phyloP scores from a whole-genome alignment of 2,888 invertebrate species.

The Lasioglossum morio region DNA sequence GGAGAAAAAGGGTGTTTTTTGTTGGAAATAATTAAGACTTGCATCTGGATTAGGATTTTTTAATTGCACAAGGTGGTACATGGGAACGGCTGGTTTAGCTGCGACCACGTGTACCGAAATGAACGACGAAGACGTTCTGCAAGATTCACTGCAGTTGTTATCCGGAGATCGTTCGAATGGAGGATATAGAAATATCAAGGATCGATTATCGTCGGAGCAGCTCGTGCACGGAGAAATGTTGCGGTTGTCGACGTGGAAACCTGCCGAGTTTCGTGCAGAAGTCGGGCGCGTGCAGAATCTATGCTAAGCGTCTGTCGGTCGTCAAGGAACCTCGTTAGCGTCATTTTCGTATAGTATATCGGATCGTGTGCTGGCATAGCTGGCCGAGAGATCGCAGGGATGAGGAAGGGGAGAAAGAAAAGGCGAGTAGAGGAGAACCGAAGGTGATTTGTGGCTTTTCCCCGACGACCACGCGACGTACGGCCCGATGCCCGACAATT shows the following conservation, averaged over 20 bases:
- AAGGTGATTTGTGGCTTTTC: slow-evolving; percentile 75
- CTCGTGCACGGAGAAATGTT: slow-evolving; percentile 1
- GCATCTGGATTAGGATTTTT: too few relatives aligned
- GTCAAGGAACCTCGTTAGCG: slow-evolving; percentile 76
- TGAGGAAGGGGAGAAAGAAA: slow-evolving; percentile 15
- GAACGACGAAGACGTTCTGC: neutral
- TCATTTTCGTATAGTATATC: slow-evolving; percentile 73
- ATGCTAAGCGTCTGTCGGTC: slow-evolving; percentile 36
- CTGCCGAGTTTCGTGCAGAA: neutral
- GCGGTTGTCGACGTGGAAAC: neutral
- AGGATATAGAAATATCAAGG: slow-evolving; percentile 7
- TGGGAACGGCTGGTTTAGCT: neutral
- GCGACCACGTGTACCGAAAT: neutral
- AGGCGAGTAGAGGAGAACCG: slow-evolving; percentile 22
- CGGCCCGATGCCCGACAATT: slow-evolving; percentile 72
- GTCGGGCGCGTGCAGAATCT: slow-evolving; percentile 24
- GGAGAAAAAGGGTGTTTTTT: too few relatives aligned
- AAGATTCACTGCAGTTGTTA: neutral
- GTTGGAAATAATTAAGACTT: too few relatives aligned
- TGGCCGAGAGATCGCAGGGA: slow-evolving; percentile 39
- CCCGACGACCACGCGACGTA: slow-evolving; percentile 67
- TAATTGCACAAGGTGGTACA: too few relatives aligned
- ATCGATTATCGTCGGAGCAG: neutral
- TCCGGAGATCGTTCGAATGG: neutral
- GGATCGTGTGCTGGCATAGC: slow-evolving; percentile 53